These are phyloP conservation scores for Eudyptes chrysolophus DNA, from an alignment of 2,113 vertebrate genomes.

Conservation along the genomic window DNA sequence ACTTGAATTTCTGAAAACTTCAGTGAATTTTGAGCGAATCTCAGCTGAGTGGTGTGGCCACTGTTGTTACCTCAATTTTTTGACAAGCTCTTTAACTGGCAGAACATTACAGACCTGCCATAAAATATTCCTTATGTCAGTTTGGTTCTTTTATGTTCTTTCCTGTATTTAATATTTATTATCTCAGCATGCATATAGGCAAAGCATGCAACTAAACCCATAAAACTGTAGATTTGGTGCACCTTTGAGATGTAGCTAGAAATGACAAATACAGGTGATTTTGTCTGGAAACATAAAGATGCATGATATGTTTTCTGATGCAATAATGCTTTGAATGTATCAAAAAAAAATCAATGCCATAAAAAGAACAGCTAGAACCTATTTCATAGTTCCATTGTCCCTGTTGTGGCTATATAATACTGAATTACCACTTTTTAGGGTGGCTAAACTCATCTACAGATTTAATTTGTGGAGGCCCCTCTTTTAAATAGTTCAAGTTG, in stretches of 20 bases:
- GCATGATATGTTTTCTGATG: conserved; percentile 76
- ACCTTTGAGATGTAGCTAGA: conserved; percentile 84
- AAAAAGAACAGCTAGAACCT: conserved; percentile 61
- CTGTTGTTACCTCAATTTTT: conserved; percentile 82
- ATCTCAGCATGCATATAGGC: conserved; percentile 80
- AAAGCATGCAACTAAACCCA: conserved; percentile 79
- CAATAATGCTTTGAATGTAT: conserved; percentile 71
- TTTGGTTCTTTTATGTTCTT: conserved; percentile 74
- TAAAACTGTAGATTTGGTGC: conserved; percentile 80
- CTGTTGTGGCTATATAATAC: conserved; percentile 27
- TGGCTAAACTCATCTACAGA: conserved; percentile 9
- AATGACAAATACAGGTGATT: conserved; percentile 76
- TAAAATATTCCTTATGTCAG: conserved; percentile 73
- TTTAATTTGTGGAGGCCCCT: conserved; percentile 26
- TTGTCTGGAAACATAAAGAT: conserved; percentile 76
- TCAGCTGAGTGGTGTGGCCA: conserved; percentile 76
- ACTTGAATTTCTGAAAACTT: conserved; percentile 84
- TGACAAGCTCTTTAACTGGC: conserved; percentile 69
- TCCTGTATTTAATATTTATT: conserved; percentile 89
- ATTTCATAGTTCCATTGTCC: conserved; percentile 46
- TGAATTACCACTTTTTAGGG: not conserved
- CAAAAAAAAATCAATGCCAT: conserved; percentile 56
- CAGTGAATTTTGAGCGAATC: conserved; percentile 76
- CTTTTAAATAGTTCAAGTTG: not conserved
- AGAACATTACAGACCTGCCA: conserved; percentile 59